These are phyloP conservation scores for Sebastes cheni DNA, from an alignment of 2,797 vertebrate genomes.

Conservation along the genomic window DNA sequence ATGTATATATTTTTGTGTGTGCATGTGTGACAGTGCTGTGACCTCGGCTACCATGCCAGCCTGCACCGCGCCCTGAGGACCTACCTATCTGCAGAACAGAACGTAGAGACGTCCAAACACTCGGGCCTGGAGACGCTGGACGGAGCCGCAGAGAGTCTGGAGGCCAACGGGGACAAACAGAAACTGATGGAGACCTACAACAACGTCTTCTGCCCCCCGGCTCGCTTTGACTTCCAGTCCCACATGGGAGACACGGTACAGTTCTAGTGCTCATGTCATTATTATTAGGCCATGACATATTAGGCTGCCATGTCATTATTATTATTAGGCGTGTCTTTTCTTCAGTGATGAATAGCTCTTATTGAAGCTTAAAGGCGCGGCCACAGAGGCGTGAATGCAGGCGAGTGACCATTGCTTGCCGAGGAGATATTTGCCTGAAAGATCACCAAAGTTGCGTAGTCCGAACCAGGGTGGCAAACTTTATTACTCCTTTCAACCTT, in stretches of 20 bases:
- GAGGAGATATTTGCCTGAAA: too few relatives aligned
- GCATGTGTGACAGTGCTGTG: slow-evolving; percentile 89
- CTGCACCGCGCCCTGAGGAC: slow-evolving; percentile 94
- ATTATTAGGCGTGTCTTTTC: background rate
- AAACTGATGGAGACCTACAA: slow-evolving; percentile 99
- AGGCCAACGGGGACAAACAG: slow-evolving; percentile 95
- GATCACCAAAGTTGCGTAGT: too few relatives aligned
- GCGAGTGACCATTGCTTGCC: too few relatives aligned
- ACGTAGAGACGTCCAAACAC: slow-evolving; percentile 95
- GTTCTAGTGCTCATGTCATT: background rate
- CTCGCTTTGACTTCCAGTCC: slow-evolving; percentile 98
- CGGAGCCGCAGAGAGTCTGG: slow-evolving; percentile 92
- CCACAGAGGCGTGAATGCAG: too few relatives aligned
- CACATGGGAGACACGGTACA: slow-evolving; percentile 97
- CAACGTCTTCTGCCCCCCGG: slow-evolving; percentile 95
- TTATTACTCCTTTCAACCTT: too few relatives aligned
- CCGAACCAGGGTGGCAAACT: accelerated
- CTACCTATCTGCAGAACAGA: slow-evolving; percentile 95
- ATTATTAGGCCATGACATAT: background rate
- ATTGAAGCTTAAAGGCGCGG: background rate
- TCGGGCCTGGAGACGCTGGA: slow-evolving; percentile 93
- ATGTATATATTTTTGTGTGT: background rate
- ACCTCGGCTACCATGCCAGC: slow-evolving; percentile 97
- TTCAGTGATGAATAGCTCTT: background rate
- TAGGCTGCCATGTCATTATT: background rate